Evolutionary conservation across 2,797 vertebrate species (phyloP).

Genomic region (Rhinoraja longicauda): DNA sequence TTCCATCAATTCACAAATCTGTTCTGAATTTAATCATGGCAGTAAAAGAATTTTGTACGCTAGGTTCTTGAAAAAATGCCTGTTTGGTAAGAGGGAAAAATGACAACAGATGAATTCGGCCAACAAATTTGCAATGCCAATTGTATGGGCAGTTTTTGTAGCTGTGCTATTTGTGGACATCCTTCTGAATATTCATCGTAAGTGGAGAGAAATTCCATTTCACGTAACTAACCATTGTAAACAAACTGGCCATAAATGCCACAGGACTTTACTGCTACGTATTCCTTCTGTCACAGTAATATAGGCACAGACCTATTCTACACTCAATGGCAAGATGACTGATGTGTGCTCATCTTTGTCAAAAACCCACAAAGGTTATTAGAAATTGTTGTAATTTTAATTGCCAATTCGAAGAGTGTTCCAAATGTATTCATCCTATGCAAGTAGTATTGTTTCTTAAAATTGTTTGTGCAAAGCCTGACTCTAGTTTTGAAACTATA

Average conservation of each 20-base stretch:
- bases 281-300: not conserved
- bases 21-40: not conserved
- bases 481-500: too few species aligned
- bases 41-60: not conserved
- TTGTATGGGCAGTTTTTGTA: not conserved
- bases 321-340: too few species aligned
- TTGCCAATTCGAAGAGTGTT: too few species aligned
- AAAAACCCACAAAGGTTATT: too few species aligned
- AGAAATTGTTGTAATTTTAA: too few species aligned
- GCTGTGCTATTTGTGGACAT: not conserved
- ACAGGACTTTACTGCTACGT: not conserved
- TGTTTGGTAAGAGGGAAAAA: not conserved
- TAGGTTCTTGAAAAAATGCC: not conserved
- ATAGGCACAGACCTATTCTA: too few species aligned
- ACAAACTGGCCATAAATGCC: slow-evolving; percentile 17
- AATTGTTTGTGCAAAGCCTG: too few species aligned
- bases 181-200: not conserved
- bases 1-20: not conserved
- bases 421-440: too few species aligned
- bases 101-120: not conserved
- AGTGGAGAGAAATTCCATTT: not conserved
- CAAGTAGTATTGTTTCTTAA: too few species aligned
- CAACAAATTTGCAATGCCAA: not conserved
- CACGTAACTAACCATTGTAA: not conserved
- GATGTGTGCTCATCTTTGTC: too few species aligned